These are phyloP conservation scores for Morus bassanus DNA, from an alignment of 2,797 vertebrate species.

Conservation along the genomic window DNA sequence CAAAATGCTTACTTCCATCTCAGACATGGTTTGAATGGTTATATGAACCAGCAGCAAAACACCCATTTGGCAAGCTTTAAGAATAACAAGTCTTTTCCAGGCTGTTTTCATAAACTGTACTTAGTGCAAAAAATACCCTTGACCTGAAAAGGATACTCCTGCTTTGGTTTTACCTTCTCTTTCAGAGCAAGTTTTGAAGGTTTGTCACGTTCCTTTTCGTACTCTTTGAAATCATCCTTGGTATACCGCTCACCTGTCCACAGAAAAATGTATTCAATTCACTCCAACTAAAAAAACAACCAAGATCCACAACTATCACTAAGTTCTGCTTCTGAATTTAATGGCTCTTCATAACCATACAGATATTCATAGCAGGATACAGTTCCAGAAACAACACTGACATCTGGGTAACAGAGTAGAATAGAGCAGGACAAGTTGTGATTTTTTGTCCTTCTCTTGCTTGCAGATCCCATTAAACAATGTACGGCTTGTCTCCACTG, in stretches of 20 bases:
- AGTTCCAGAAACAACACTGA: not conserved
- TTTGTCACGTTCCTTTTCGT: constrained; percentile 87
- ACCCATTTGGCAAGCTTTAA: not conserved
- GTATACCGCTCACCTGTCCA: constrained; percentile 89
- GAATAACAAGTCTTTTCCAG: not conserved
- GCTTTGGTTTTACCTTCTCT: constrained; percentile 88
- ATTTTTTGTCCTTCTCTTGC: not conserved
- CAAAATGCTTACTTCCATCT: not conserved
- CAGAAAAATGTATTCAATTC: not conserved
- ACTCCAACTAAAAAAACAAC: not conserved
- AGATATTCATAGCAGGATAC: not conserved
- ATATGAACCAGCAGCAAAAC: not conserved
- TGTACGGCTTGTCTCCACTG: too few species aligned
- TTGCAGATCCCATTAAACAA: not conserved
- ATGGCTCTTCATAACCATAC: not conserved
- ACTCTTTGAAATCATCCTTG: constrained; percentile 95
- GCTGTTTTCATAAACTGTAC: not conserved
- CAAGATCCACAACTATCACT: not conserved
- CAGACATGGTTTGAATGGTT: not conserved
- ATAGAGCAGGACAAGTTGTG: not conserved
- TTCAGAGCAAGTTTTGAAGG: constrained; percentile 88
- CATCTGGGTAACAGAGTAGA: not conserved
- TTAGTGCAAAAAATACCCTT: not conserved
- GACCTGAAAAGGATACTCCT: constrained; percentile 89
- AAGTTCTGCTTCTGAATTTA: not conserved